Percentiles rank a stretch among this genome's conserved stretches.
These are phyloP conservation scores for Heterohyrax brucei DNA, from an alignment of 2,797 vertebrate genomes.

Conservation along the genomic window DNA sequence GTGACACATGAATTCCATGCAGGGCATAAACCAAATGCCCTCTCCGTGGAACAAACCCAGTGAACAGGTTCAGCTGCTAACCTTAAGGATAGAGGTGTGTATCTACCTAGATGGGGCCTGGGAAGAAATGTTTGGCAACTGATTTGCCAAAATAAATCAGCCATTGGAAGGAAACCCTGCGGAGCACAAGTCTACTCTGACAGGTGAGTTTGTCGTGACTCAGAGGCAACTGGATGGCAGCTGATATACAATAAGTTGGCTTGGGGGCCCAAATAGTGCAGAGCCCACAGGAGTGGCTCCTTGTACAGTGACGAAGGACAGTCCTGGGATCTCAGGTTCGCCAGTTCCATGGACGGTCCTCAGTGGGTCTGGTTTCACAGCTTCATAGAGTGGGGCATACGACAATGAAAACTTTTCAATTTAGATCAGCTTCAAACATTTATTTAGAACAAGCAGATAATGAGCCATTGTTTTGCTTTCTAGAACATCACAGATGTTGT, in stretches of 20 bases:
- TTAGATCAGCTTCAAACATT: neutral
- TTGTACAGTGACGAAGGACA: neutral
- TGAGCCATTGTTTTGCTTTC: constrained; percentile 59
- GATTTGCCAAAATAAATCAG: too few species aligned
- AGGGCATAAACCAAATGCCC: neutral
- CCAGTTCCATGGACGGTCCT: accelerated
- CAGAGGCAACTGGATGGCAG: too few species aligned
- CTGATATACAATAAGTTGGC: neutral
- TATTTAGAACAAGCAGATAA: constrained; percentile 56
- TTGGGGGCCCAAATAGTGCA: neutral
- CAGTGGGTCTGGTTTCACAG: neutral
- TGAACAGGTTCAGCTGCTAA: neutral
- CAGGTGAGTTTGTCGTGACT: too few species aligned
- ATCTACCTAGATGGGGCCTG: neutral
- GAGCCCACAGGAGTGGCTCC: accelerated
- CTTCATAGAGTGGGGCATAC: neutral
- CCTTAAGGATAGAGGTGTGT: neutral
- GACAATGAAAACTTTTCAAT: neutral
- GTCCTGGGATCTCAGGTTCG: too few species aligned
- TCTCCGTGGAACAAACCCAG: neutral
- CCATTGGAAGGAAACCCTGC: too few species aligned
- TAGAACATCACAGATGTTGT: constrained; percentile 52
- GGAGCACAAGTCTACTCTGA: too few species aligned
- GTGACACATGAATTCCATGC: neutral
- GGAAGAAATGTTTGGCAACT: neutral